These are phyloP conservation scores for Anthoptus insignis DNA, from an alignment of 2,888 invertebrate genomes.

Conservation along the genomic window DNA sequence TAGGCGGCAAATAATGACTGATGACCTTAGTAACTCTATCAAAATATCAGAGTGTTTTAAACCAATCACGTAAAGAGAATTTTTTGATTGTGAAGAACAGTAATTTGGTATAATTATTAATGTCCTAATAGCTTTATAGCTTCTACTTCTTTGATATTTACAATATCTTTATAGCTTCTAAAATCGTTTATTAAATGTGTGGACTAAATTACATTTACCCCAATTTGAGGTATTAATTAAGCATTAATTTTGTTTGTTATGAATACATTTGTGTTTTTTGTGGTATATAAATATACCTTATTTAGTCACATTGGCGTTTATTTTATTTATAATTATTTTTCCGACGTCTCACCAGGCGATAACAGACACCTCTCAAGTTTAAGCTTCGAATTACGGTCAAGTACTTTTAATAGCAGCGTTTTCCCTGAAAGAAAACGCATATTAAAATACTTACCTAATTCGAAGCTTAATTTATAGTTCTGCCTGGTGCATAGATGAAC, in stretches of 20 bases:
- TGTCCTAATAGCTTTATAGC: too few species aligned
- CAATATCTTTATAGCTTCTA: too few species aligned
- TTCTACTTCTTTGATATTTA: too few species aligned
- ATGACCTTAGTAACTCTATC: not conserved
- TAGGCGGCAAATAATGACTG: not conserved
- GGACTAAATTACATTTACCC: too few species aligned
- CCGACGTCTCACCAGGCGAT: conserved; percentile 16
- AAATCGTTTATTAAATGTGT: too few species aligned
- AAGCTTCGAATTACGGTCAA: conserved; percentile 15
- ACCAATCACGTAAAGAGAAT: not conserved
- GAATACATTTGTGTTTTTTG: not conserved
- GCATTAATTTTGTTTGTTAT: too few species aligned
- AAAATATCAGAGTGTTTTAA: not conserved
- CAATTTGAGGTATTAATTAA: too few species aligned
- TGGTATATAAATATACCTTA: not conserved
- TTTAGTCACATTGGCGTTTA: conserved; percentile 7
- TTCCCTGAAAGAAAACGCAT: conserved; percentile 34
- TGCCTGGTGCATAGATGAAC: not conserved
- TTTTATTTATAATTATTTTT: not conserved
- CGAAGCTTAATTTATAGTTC: not conserved
- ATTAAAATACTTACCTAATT: conserved; percentile 29
- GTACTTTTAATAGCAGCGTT: conserved; percentile 26
- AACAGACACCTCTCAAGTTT: conserved; percentile 20
- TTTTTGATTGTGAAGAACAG: not conserved
- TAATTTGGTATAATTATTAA: not conserved